phyloP scores from a whole-genome alignment of 64 coral and sea anemone species.

The Astreopora myriophthalma region DNA sequence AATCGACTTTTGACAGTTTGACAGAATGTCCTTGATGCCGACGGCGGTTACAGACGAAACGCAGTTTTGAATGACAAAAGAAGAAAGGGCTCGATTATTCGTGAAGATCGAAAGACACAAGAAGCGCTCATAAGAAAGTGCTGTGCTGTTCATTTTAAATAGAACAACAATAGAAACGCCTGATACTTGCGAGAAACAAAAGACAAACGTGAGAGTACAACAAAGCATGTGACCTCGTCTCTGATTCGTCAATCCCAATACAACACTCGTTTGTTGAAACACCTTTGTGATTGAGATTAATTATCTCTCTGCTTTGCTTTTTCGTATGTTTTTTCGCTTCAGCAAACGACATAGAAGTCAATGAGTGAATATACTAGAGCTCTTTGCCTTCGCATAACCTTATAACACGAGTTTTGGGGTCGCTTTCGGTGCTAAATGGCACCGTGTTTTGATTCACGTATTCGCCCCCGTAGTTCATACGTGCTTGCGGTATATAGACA shows the following conservation, averaged over 20 bases:
- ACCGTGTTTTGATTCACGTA: background rate
- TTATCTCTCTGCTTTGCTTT: background rate
- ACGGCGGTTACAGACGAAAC: background rate
- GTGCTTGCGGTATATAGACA: background rate
- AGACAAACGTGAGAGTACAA: background rate
- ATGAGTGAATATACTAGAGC: background rate
- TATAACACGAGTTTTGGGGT: background rate
- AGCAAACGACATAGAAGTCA: background rate
- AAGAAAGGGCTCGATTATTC: constrained; percentile 6
- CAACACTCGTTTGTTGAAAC: background rate
- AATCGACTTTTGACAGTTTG: background rate
- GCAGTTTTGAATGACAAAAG: background rate
- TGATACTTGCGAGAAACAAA: background rate
- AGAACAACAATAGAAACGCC: background rate
- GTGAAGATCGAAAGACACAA: background rate
- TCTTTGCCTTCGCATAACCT: background rate
- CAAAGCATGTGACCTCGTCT: background rate
- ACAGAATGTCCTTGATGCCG: background rate
- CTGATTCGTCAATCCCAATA: background rate
- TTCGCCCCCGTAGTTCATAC: background rate
- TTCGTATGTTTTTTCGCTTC: background rate
- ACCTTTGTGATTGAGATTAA: background rate
- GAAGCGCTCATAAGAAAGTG: background rate
- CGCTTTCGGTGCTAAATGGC: background rate
- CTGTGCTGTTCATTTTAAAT: background rate